These are phyloP conservation scores for Felis catus DNA, from an alignment of 2,113 vertebrate genomes.

Conservation along the genomic window DNA sequence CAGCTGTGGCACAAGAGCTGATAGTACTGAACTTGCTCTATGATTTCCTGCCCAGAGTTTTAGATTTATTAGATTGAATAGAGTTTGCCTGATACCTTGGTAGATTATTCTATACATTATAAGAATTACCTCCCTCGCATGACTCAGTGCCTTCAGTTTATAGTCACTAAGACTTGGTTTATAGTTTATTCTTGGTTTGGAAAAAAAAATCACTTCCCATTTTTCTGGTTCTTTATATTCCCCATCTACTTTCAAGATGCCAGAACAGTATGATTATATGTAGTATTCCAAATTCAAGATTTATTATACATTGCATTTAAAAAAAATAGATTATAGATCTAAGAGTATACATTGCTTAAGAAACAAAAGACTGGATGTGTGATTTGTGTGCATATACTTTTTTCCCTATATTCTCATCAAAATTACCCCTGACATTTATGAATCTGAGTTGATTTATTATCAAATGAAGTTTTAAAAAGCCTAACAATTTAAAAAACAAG, in stretches of 20 bases:
- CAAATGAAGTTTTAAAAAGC: conserved; percentile 37
- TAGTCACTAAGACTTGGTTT: background rate
- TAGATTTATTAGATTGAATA: background rate
- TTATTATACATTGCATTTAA: conserved; percentile 41
- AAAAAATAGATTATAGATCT: background rate
- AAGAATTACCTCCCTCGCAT: background rate
- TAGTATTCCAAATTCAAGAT: background rate
- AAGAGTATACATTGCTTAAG: background rate
- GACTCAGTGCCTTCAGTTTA: background rate
- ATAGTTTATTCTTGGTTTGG: background rate
- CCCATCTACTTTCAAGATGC: background rate
- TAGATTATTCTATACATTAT: background rate
- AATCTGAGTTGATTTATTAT: conserved; percentile 40
- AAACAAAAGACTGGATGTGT: background rate
- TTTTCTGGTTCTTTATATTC: conserved; percentile 8
- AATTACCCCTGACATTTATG: conserved; percentile 32
- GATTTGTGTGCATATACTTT: background rate
- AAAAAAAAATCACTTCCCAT: background rate
- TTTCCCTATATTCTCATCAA: conserved; percentile 1
- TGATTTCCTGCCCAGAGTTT: background rate
- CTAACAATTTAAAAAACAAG: conserved; percentile 36
- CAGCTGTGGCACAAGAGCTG: background rate
- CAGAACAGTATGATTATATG: background rate
- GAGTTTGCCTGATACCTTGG: background rate
- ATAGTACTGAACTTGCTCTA: background rate